A percentile compares a stretch with the other conserved stretches of the same genome.
Conservation (phyloP, 2,113 vertebrate genomes). For the Phycodurus eques region DNA sequence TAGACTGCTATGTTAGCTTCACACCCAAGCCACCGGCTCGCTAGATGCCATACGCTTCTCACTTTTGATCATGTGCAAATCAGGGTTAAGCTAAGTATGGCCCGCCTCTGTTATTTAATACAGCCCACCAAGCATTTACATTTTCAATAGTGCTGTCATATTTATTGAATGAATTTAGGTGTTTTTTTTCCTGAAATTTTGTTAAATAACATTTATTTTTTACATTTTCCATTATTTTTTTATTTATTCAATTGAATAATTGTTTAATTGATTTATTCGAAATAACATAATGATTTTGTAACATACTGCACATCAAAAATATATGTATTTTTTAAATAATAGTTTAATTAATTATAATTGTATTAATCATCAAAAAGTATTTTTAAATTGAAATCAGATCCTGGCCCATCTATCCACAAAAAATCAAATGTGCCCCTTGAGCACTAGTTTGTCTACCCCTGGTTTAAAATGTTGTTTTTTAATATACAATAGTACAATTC, state of each 20-base stretch:
- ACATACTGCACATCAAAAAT: no score
- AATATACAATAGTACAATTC: not conserved
- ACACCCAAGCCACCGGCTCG: not conserved
- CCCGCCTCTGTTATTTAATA: not conserved
- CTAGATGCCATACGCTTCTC: not conserved
- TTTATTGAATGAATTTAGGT: no score
- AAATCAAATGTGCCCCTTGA: not conserved
- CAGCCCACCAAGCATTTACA: not conserved
- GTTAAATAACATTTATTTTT: not conserved
- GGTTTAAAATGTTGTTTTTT: not conserved
- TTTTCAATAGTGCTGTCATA: not conserved
- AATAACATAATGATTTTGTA: no score
- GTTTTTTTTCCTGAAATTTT: not conserved
- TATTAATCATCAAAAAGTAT: not conserved
- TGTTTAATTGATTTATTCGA: no score
- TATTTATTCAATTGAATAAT: not conserved
- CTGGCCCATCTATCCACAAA: not conserved
- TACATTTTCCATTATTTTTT: not conserved
- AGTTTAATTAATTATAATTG: not conserved
- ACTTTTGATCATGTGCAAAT: not conserved
- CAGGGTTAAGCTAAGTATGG: no score
- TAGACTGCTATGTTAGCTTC: no score
- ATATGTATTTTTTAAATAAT: not conserved
- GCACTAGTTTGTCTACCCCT: not conserved
- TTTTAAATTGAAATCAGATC: no score